phyloP scores from a whole-genome alignment of 2,113 vertebrate species.

The Microcebus griseorufus region DNA sequence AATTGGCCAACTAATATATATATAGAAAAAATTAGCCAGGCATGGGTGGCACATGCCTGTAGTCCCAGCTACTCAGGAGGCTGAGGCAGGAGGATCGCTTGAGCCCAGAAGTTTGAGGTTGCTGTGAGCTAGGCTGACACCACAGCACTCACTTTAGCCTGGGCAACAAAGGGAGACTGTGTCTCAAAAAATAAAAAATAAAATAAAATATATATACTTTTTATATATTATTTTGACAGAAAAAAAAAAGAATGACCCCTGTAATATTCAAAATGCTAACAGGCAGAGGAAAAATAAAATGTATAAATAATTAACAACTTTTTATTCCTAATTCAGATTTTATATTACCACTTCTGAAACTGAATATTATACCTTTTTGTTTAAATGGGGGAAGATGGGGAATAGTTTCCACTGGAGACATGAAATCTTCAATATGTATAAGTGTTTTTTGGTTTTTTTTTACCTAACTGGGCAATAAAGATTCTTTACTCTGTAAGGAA shows the following conservation, averaged over 20 bases:
- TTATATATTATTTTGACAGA: not conserved
- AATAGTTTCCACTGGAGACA: not conserved
- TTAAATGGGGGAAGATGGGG: not conserved
- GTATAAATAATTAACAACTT: not conserved
- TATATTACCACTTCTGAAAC: not conserved
- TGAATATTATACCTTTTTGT: not conserved
- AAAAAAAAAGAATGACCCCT: not conserved
- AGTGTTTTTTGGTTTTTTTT: not conserved
- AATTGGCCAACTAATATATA: too few species aligned
- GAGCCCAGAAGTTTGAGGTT: too few species aligned
- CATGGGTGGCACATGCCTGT: too few species aligned
- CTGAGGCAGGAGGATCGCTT: too few species aligned
- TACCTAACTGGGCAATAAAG: not conserved
- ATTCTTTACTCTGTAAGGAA: not conserved
- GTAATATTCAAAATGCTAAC: not conserved
- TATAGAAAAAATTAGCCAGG: too few species aligned
- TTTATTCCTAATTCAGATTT: conserved; percentile 35
- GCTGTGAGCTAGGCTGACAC: too few species aligned
- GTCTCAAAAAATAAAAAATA: too few species aligned
- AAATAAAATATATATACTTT: too few species aligned
- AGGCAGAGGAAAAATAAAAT: not conserved
- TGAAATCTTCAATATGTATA: not conserved
- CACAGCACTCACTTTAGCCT: too few species aligned
- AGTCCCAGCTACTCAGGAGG: too few species aligned
- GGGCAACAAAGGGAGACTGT: too few species aligned